Base-by-base conservation (phyloP, 1,140 invertebrate species). In the Periplaneta americana region DNA sequence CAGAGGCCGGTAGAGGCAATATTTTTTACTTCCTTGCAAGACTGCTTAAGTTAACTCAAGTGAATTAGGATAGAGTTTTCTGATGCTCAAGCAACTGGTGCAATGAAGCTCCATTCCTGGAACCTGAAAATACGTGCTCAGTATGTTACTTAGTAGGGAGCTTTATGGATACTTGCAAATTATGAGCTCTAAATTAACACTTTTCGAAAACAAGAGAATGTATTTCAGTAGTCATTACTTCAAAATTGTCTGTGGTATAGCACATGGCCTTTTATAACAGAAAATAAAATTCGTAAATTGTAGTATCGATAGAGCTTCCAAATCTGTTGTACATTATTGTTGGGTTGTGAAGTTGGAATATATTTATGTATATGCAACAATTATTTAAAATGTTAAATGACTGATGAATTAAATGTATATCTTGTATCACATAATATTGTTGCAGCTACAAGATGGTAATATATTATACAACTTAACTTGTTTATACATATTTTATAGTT, bases 1-100 rank as follows among this genome's bases (percentile, higher is more conserved):
- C 75, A 85, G 85, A 87, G 87, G 87, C 87, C 87, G 87, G 87
- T 84, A 86, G 87, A 86, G 85, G 87, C 87, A 88, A 88, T 87
- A 87, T 66, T 28, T n/a, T 66, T 66, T 28, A 66, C 48, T 66
- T 66, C 22, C 22, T 66, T 9, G 17, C 28, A 66, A 66, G 48
- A 66, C 48, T 66, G 48, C 48, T 2, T 66, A 66, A 66, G 48
- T 66, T 66, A 66, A 66, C 48, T 66, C 48, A 66, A 6, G 22
- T 66, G 48, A 66, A 66, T n/a, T n/a, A n/a, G n/a, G n/a, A n/a
- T n/a, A n/a, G n/a, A n/a, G n/a, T n/a, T 66, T 11, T 9, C 48
- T 66, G 48, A 66, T 66, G 48, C n/a, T 66, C 48, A 66, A 28
- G n/a, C 48, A 66, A n/a, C n/a, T 66, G 48, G 28, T 66, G 28